Evolutionary conservation across 2,797 vertebrate genomes (phyloP).

Genomic region (Harpagifer antarcticus): DNA sequence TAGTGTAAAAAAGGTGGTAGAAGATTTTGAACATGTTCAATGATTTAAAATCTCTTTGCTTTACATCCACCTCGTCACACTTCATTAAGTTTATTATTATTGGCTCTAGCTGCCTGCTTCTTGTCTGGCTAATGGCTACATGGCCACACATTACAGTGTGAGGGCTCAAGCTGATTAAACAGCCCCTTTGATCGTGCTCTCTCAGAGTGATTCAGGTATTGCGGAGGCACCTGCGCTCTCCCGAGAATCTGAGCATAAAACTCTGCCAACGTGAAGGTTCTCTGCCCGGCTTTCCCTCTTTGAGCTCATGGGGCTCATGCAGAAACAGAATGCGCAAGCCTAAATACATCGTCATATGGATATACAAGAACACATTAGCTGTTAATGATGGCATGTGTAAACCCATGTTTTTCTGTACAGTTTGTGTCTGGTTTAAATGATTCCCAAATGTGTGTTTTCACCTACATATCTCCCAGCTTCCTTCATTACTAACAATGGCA

Average conservation of each 20-base stretch:
- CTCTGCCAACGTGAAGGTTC: background rate
- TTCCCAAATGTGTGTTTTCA: background rate
- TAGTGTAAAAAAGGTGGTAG: background rate
- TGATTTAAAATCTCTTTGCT: background rate
- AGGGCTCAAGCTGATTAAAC: constrained; percentile 28
- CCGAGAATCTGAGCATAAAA: background rate
- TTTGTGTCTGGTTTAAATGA: background rate
- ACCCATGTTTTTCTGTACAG: background rate
- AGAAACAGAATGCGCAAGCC: constrained; percentile 2
- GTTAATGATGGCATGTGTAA: background rate
- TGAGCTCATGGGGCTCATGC: background rate
- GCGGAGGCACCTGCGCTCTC: background rate
- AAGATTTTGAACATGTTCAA: background rate
- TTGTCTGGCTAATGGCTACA: constrained; percentile 31
- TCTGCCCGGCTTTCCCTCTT: constrained; percentile 20
- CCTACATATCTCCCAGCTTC: background rate
- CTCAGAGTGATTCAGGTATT: constrained; percentile 1
- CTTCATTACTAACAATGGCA: constrained; percentile 12
- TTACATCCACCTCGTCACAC: background rate
- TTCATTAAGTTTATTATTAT: constrained; percentile 12
- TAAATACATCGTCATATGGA: constrained; percentile 9
- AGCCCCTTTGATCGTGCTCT: constrained; percentile 29
- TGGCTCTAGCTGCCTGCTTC: background rate
- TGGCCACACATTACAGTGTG: constrained; percentile 14
- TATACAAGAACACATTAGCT: no score